A percentile compares a stretch with the other conserved stretches of the same genome.
phyloP scores from a whole-genome alignment of 2,888 invertebrate species.

The Cephus pulcher region DNA sequence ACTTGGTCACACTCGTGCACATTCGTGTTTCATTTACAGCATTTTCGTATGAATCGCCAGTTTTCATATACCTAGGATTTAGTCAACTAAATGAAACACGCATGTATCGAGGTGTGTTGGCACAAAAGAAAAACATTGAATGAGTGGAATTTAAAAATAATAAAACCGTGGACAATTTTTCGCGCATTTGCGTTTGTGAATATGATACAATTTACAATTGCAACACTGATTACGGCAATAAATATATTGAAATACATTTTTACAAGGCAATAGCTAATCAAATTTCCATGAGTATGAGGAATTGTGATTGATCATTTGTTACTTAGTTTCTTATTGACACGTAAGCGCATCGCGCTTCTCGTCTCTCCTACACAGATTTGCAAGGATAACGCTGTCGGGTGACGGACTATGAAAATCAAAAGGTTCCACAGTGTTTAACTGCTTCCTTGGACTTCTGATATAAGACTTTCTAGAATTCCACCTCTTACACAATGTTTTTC shows the following conservation, averaged over 20 bases:
- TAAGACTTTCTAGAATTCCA: constrained; percentile 48
- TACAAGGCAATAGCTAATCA: no score
- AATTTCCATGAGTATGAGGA: no score
- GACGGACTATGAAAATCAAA: constrained; percentile 74
- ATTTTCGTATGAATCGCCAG: neutral
- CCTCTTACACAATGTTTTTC: constrained; percentile 67
- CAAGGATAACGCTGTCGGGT: constrained; percentile 71
- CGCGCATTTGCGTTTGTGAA: no score
- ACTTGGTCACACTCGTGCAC: neutral
- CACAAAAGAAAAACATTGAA: no score
- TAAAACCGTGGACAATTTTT: no score
- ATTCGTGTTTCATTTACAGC: neutral
- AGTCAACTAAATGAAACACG: neutral
- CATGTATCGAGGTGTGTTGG: neutral
- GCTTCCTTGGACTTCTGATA: constrained; percentile 32
- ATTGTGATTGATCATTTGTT: constrained; percentile 12
- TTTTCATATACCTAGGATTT: neutral
- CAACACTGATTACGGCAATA: no score
- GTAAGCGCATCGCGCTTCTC: no score
- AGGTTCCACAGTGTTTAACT: constrained; percentile 42
- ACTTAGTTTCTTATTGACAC: constrained; percentile 23
- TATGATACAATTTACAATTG: no score
- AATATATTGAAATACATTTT: no score
- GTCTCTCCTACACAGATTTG: constrained; percentile 50
- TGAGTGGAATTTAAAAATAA: no score